Base-by-base conservation (phyloP, 2,797 vertebrate species). In the Pterois miles region DNA sequence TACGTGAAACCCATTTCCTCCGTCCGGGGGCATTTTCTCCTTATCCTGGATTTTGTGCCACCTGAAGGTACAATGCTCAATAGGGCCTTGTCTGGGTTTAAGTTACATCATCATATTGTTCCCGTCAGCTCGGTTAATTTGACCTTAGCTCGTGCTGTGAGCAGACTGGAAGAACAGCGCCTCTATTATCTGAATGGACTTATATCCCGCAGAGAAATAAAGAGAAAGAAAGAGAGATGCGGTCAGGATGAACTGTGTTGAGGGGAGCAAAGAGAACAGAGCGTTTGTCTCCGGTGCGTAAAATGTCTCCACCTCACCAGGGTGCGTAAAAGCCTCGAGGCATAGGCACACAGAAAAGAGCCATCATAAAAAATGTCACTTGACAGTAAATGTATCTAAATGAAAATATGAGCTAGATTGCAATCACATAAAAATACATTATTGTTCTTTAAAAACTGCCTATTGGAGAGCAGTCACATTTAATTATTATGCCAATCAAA, bases 131-230 rank as follows among this genome's bases (percentile, higher is more conserved):
- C 34, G 20, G 80, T 85, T 86, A 66, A 86, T 91, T 89, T 80
- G 3, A 62, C 48, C 36, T 66, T 38, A 20, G 38, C 22, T 76
- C 90, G 67, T 65, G 88, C 91, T 90, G 90, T 29, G 89, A 76
- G 80, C 69, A 67, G 63, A 65, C 77, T 64, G 74, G 78, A 80
- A 80, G 81, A 90, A 91, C 91, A 92, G 89, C 46, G 60, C 3
- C 25, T 62, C 85, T 81, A 91, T 91, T 64, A 89, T 90, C 66
- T 70, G 60, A 50, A 54, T 14, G 10, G 27, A 33, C 57, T 52
- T 23, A 13, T 64, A 76, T 53, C 90, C 92, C 65, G 71, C 78
- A 71, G 88, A 76, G 92, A 80, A 63, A 62, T 65, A 22, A n/a
- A 59, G 65, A 29, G 36, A 38, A 4, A 36, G 13, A 53, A 66